These are phyloP conservation scores for Elegia similella DNA, from an alignment of 2,888 invertebrate species.

Conservation along the genomic window DNA sequence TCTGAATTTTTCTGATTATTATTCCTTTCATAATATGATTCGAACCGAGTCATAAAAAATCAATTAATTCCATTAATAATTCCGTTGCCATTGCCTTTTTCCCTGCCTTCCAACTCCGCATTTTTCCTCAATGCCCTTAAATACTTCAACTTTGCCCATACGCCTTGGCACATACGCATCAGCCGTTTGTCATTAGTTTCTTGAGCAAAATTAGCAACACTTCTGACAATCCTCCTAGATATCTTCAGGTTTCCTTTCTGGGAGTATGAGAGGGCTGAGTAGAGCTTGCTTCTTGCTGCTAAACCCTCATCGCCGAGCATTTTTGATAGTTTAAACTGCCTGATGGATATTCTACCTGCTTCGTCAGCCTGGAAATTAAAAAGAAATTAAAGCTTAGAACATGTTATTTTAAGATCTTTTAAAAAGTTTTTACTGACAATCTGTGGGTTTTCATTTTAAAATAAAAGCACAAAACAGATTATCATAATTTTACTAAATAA, in stretches of 20 bases:
- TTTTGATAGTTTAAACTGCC: slow-evolving; percentile 91
- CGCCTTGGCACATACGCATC: slow-evolving; percentile 91
- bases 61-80: slow-evolving; percentile 18
- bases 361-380: slow-evolving; percentile 86
- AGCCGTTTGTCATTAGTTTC: slow-evolving; percentile 83
- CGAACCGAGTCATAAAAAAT: not conserved
- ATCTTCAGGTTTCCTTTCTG: slow-evolving; percentile 87
- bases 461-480: no score
- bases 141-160: slow-evolving; percentile 91
- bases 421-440: no score
- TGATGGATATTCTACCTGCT: slow-evolving; percentile 92
- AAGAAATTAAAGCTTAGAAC: not conserved
- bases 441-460: no score
- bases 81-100: slow-evolving; percentile 29
- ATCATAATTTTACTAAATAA: no score
- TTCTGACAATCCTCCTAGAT: slow-evolving; percentile 83
- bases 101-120: slow-evolving; percentile 23
- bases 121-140: slow-evolving; percentile 45
- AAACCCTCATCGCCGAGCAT: slow-evolving; percentile 91
- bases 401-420: no score
- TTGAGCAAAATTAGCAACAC: slow-evolving; percentile 58
- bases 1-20: no score
- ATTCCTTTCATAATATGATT: not conserved
- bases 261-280: slow-evolving; percentile 92
- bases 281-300: slow-evolving; percentile 91